A percentile compares a stretch with the other conserved stretches of the same genome.
These are phyloP conservation scores for Hololepta plana DNA, from an alignment of 2,888 invertebrate genomes.

Conservation along the genomic window DNA sequence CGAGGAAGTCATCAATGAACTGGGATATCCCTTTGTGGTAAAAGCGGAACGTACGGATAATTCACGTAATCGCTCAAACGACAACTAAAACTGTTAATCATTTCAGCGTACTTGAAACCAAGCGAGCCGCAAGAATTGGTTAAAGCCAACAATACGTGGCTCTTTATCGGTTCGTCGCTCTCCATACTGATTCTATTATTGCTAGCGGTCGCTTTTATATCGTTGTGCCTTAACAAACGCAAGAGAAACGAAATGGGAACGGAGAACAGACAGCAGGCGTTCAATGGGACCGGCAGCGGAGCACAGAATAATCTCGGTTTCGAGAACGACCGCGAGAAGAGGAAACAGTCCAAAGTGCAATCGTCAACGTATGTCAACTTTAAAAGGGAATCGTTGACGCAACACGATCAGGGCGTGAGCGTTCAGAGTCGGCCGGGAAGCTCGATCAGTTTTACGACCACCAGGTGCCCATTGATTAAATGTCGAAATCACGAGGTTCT, in stretches of 20 bases:
- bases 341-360: constrained; percentile 9
- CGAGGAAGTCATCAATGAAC: constrained; percentile 52
- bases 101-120: constrained; percentile 50
- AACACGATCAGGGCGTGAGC: constrained; percentile 14
- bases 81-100: no score
- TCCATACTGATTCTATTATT: constrained; percentile 39
- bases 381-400: constrained; percentile 17
- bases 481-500: no score
- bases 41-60: constrained; percentile 66
- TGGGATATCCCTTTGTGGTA: constrained; percentile 59
- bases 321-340: constrained; percentile 15
- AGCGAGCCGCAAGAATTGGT: constrained; percentile 40
- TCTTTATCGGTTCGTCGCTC: constrained; percentile 41
- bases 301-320: constrained; percentile 21
- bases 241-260: constrained; percentile 23
- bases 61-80: no score
- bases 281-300: constrained; percentile 15
- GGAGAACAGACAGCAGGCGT: constrained; percentile 21
- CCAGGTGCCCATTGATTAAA: constrained; percentile 12
- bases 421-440: constrained; percentile 17
- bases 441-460: constrained; percentile 13
- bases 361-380: constrained; percentile 26
- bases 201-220: constrained; percentile 32
- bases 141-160: constrained; percentile 37
- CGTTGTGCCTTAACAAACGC: constrained; percentile 31